Evolutionary conservation across 2,888 invertebrate genomes (phyloP).

Genomic region (Drosophila villosipedis): DNA sequence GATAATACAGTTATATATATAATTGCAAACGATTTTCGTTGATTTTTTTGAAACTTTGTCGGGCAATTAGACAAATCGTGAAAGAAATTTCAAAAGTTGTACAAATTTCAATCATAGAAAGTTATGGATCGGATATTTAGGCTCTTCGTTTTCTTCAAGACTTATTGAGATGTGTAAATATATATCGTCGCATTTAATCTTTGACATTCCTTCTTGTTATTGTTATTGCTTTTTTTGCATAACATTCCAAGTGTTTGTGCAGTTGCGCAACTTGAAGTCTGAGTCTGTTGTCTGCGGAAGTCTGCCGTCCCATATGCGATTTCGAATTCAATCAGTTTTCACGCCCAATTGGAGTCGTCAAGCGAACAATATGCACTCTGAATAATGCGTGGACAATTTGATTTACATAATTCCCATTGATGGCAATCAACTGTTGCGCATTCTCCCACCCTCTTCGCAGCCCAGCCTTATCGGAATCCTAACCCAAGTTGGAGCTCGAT

Average conservation of each 20-base stretch:
- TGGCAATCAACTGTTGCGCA: slow-evolving; percentile 74
- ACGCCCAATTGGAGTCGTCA: slow-evolving; percentile 61
- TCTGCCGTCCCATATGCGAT: slow-evolving; percentile 12
- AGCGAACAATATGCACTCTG: slow-evolving; percentile 53
- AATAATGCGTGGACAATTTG: slow-evolving; percentile 68
- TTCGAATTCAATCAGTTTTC: slow-evolving; percentile 43
- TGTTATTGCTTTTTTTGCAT: neutral
- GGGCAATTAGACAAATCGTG: neutral
- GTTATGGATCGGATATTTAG: neutral
- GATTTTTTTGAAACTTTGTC: neutral
- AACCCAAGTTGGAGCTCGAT: slow-evolving; percentile 8
- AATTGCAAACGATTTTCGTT: neutral
- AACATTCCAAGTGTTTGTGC: neutral
- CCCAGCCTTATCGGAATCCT: neutral
- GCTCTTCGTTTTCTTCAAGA: neutral
- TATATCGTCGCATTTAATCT: neutral
- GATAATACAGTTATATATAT: neutral
- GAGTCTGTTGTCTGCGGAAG: neutral
- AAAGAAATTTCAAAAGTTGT: neutral
- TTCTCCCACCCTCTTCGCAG: slow-evolving; percentile 1
- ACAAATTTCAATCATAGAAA: neutral
- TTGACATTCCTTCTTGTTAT: neutral
- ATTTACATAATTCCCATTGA: slow-evolving; percentile 75
- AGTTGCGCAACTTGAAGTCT: slow-evolving; percentile 8
- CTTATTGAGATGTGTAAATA: neutral